Conservation (phyloP, 2,113 vertebrate genomes). For the Equus przewalskii region DNA sequence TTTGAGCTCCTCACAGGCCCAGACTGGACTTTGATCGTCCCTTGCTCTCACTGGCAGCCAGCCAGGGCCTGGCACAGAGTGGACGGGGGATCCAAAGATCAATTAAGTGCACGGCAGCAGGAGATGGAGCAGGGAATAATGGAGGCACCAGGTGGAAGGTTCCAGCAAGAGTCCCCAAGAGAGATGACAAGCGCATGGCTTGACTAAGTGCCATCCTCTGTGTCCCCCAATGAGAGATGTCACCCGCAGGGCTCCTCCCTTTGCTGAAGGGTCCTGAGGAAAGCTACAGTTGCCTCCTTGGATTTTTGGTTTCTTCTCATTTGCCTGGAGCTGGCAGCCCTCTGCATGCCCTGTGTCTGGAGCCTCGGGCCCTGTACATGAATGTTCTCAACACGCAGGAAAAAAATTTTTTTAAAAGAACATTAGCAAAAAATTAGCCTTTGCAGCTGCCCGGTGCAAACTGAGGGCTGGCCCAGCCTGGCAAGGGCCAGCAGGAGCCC, state of each 20-base stretch:
- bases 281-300: background rate
- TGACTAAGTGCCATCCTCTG: background rate
- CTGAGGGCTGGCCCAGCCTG: background rate
- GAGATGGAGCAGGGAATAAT: background rate
- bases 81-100: background rate
- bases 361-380: background rate
- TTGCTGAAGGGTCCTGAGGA: background rate
- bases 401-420: background rate
- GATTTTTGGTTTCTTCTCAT: background rate
- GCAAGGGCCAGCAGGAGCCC: background rate
- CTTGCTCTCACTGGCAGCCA: background rate
- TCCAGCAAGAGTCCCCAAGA: background rate
- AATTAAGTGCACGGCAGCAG: background rate
- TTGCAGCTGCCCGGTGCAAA: background rate
- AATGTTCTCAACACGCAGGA: background rate
- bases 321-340: background rate
- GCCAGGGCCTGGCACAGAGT: background rate
- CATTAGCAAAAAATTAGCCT: background rate
- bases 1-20: background rate
- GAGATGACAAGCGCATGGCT: background rate
- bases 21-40: background rate
- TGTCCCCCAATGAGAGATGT: background rate
- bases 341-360: background rate
- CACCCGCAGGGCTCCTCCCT: background rate
- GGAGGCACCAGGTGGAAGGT: background rate